Base-by-base conservation (phyloP, 2,797 vertebrate genomes). In the Acomys russatus region DNA sequence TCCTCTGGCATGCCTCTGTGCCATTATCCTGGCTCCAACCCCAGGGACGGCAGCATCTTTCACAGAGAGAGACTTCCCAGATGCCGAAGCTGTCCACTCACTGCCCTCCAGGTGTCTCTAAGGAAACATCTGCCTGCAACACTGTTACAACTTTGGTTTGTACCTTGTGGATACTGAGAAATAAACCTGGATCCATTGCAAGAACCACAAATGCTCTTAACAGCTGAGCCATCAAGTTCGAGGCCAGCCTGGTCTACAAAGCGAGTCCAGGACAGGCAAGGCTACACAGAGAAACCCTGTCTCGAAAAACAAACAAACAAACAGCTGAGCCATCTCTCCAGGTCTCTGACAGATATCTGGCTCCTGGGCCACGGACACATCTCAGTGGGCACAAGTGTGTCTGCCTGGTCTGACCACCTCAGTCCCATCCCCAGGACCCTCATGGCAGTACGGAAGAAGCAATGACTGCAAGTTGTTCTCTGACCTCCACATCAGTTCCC, bases 61-160 rank as follows among this genome's bases (percentile, higher is more conserved):
- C 85, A 94, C 14, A 95, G 61, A 76, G 54, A 95, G 66, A 59
- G 28, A 59, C 35, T 94, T 94, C 66, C 90, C 18, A 59, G 83
- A 85, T 44, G 51, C 23, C 77, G 51, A 76, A 92, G 66, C 11
- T 79, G 15, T 80, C n/a, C 68, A 74, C 74, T 86, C 68, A 78
- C 74, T 86, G 44, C 68, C n/a, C 78, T n/a, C 30, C 71, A 20
- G 64, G 90, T 49, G 54, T 61, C 15, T 79, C 86, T 93, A 56
- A 68, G 38, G 82, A 96, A 90, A 28, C 66, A 91, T 35, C 18
- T 71, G 44, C 49, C 74, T 4, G 8, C 44, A 93, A 30, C 17
- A 71, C 10, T 61, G 66, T 20, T 83, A 73, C 51, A 61, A 28
- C 73, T 44, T 25, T 44, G 44, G 44, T 44, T 44, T 44, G 28